Conservation (phyloP, 2,888 invertebrate genomes). For the Scaeva pyrastri region DNA sequence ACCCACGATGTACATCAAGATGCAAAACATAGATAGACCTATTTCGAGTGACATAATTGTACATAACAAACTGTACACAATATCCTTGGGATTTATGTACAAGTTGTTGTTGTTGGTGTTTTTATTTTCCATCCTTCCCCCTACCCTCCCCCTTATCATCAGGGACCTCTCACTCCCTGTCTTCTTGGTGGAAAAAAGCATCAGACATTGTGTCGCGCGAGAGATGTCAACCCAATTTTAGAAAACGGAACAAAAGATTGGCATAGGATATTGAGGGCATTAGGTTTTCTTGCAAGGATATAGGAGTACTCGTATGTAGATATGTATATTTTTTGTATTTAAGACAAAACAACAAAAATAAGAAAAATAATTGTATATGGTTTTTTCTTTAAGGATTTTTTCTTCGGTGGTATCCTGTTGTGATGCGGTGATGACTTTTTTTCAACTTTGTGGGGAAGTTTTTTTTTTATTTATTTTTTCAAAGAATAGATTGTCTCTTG, state of each 20-base stretch:
- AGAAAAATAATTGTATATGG: constrained; percentile 15
- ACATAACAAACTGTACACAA: constrained; percentile 27
- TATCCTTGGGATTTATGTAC: constrained; percentile 13
- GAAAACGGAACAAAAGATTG: constrained; percentile 58
- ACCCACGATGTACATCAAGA: not conserved
- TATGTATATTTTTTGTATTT: not conserved
- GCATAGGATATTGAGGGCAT: constrained; percentile 69
- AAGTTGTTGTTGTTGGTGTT: not conserved
- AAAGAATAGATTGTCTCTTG: constrained; percentile 23
- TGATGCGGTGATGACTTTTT: constrained; percentile 9
- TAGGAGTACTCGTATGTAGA: not conserved
- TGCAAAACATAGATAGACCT: not conserved
- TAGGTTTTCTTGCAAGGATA: constrained; percentile 58
- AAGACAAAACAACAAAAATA: not conserved
- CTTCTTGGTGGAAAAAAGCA: not conserved
- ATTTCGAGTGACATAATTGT: constrained; percentile 31
- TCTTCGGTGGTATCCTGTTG: constrained; percentile 11
- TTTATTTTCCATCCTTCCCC: not conserved
- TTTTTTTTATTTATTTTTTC: not conserved
- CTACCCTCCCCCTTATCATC: no score
- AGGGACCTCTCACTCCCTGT: not conserved
- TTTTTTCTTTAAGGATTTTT: not conserved
- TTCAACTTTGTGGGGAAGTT: not conserved
- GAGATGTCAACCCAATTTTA: constrained; percentile 66
- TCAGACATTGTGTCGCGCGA: constrained; percentile 66